Evolutionary conservation across 2,113 vertebrate genomes (phyloP), one percentile per base, ranked within the genome.

Genomic region (Cheilinus undulatus): DNA sequence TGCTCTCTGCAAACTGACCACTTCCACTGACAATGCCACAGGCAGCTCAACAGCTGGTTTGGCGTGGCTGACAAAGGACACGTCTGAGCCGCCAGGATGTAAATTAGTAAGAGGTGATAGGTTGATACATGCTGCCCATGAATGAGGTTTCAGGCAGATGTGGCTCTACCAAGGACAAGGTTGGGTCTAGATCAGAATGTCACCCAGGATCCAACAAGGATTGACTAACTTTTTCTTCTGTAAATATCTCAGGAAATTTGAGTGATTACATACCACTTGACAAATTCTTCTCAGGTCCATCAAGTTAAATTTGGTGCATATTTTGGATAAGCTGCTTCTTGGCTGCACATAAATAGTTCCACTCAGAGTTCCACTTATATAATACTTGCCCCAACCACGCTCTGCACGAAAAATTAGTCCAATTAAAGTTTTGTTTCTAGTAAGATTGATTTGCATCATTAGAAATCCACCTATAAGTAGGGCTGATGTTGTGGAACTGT

Each of bases 11-110:
- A 84, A 85, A 80, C 60, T 69, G 19, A 81, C 60, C 73, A 65
- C 67, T 82, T 78, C 58, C 69, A 75, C 48, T 48, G 56, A 80
- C 70, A 80, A 81, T 66, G 78, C 73, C 85, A 45, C 68, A 46
- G 52, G 59, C 68, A 43, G 62, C 34, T 83, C 69, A 78, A 56
- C 83, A 82, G 75, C 80, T 81, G 69, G 60, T 82, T 74, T 48
- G 20, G 30, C 45, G 59, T 20, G 54, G 65, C 43, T 28, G 58
- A 74, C 72, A 77, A 83, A 77, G 24, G 49, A 59, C 58, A 53
- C 4, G 34, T 83, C 73, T 59, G 22, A 64, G 45, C 60, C 42
- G 27, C 9, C 51, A 34, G 65, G 57, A 76, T 80, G 45, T 78
- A 78, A 82, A 78, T 82, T 67, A 54, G 27, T 36, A 2, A 19